phyloP scores from a whole-genome alignment of 2,113 vertebrate species.

The Naja naja region DNA sequence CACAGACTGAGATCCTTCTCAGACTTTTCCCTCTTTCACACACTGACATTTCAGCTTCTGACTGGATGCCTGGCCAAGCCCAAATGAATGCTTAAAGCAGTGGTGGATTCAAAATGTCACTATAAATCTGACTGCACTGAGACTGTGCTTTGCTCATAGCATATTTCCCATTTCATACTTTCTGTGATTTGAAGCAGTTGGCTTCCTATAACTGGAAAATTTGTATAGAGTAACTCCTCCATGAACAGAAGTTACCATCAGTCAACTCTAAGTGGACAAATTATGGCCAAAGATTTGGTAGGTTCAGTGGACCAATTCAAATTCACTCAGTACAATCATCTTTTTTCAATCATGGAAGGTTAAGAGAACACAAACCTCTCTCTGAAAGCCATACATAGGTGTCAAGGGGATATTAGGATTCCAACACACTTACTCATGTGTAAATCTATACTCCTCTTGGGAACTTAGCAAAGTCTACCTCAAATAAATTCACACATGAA shows the following conservation, averaged over 20 bases:
- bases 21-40: not conserved
- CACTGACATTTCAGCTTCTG: not conserved
- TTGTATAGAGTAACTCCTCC: not conserved
- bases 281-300: not conserved
- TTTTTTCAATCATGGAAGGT: not conserved
- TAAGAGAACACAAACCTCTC: not conserved
- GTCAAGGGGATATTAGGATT: not conserved
- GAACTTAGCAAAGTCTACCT: not conserved
- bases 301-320: not conserved
- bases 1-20: not conserved
- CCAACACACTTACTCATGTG: not conserved
- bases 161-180: not conserved
- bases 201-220: not conserved
- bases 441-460: not conserved
- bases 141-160: not conserved
- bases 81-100: not conserved
- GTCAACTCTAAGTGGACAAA: not conserved
- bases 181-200: not conserved
- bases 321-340: not conserved
- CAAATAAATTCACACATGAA: not conserved
- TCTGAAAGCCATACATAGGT: not conserved
- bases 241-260: not conserved
- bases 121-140: not conserved
- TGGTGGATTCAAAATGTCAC: not conserved
- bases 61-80: not conserved